Conservation (phyloP, 1,140 invertebrate species). For the Lordiphosa collinella region DNA sequence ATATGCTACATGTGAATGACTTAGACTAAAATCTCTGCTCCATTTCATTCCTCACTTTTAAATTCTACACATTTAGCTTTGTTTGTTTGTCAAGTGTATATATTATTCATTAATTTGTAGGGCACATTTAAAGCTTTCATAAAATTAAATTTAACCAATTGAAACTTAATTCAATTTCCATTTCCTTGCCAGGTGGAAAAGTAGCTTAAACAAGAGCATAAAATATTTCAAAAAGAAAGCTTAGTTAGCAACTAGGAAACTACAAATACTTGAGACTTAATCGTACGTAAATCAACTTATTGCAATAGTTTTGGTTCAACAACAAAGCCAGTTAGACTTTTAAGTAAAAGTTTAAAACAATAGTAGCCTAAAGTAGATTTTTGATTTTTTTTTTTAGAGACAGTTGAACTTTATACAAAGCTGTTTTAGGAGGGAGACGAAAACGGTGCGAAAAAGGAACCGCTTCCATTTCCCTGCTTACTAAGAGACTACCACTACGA, state of each 20-base stretch:
- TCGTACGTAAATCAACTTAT: slow-evolving; percentile 47
- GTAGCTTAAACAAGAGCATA: background rate
- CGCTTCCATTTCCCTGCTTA: background rate
- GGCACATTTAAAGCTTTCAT: slow-evolving; percentile 79
- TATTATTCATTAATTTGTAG: slow-evolving; percentile 33
- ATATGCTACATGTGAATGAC: background rate
- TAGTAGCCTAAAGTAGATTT: slow-evolving; percentile 49
- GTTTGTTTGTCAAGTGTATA: background rate
- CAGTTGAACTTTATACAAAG: slow-evolving; percentile 67
- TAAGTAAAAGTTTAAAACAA: slow-evolving; percentile 51
- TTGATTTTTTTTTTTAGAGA: slow-evolving; percentile 40
- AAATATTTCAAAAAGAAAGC: slow-evolving; percentile 7
- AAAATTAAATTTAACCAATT: slow-evolving; percentile 43
- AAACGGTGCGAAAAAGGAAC: too few species aligned
- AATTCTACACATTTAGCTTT: slow-evolving; percentile 13
- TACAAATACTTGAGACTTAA: slow-evolving; percentile 31
- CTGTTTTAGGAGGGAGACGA: background rate
- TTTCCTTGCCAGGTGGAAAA: too few species aligned
- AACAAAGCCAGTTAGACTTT: slow-evolving; percentile 48
- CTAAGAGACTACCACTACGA: slow-evolving; percentile 38
- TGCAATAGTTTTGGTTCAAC: slow-evolving; percentile 69
- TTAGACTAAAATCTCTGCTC: background rate
- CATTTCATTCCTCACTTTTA: background rate
- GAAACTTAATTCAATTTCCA: slow-evolving; percentile 17
- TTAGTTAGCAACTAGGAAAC: slow-evolving; percentile 4